Percentiles rank a stretch among this genome's conserved stretches.
Conservation (phyloP, 2,888 invertebrate species). For the Synanthedon andrenaeformis region DNA sequence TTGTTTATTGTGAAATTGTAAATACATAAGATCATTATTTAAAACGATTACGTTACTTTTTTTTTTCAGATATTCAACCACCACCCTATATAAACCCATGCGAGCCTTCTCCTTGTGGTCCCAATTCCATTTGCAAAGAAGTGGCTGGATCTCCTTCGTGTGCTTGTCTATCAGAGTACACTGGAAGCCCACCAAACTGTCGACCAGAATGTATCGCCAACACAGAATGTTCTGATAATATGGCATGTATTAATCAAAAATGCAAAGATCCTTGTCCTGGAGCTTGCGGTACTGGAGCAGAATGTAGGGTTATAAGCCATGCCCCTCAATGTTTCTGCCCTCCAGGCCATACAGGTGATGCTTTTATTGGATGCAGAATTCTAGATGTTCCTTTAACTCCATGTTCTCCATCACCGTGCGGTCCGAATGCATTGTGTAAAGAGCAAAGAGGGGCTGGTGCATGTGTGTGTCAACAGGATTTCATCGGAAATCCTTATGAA, state of each 20-base stretch:
- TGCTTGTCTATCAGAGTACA: conserved; percentile 76
- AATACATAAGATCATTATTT: not conserved
- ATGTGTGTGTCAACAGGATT: conserved; percentile 76
- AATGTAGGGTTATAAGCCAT: conserved; percentile 80
- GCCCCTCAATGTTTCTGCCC: conserved; percentile 81
- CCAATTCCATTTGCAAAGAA: conserved; percentile 75
- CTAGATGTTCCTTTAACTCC: conserved; percentile 65
- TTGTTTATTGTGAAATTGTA: conserved; percentile 2
- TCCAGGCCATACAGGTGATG: conserved; percentile 73
- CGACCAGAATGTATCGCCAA: conserved; percentile 81
- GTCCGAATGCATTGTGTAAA: conserved; percentile 78
- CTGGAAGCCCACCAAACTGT: conserved; percentile 79
- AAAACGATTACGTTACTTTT: not conserved
- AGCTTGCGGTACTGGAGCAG: conserved; percentile 78
- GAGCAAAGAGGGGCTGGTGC: conserved; percentile 76
- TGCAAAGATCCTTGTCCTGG: conserved; percentile 81
- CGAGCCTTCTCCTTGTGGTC: conserved; percentile 81
- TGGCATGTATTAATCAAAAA: conserved; percentile 79
- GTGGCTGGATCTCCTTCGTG: conserved; percentile 76
- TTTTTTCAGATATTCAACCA: conserved; percentile 40
- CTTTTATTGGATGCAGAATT: conserved; percentile 69
- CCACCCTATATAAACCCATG: conserved; percentile 68
- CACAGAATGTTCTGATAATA: conserved; percentile 76
- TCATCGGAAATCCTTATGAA: conserved; percentile 82
- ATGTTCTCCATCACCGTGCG: conserved; percentile 79